Percentiles rank a stretch among this genome's conserved stretches.
Evolutionary conservation across 2,113 vertebrate species (phyloP).

Genomic region (Cavia aperea): DNA sequence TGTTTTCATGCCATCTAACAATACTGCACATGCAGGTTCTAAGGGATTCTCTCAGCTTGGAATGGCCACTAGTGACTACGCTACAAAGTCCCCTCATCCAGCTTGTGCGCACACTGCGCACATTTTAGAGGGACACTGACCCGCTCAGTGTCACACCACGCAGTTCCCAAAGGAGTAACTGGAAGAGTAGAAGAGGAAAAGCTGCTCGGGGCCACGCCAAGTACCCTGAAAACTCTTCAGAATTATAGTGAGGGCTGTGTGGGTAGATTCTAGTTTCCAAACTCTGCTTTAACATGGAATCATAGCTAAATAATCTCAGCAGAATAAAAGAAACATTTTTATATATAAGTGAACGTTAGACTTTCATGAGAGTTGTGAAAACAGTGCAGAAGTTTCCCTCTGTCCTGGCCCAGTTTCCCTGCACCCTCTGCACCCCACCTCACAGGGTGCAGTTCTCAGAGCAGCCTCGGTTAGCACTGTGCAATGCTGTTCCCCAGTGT

Average conservation of each 20-base stretch:
- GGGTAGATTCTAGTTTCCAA: background rate
- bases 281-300: background rate
- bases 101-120: background rate
- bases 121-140: background rate
- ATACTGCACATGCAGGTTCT: constrained; percentile 3
- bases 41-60: background rate
- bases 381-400: background rate
- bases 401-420: background rate
- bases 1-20: constrained; percentile 11
- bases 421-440: background rate
- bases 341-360: constrained; percentile 8
- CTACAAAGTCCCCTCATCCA: background rate
- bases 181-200: background rate
- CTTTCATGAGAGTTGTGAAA: background rate
- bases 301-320: background rate
- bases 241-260: background rate
- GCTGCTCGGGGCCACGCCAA: background rate
- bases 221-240: background rate
- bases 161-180: background rate
- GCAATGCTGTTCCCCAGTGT: background rate
- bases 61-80: background rate
- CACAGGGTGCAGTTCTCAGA: background rate
- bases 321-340: background rate
- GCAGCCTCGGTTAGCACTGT: background rate
- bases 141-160: background rate